These are phyloP conservation scores for Synanthedon vespiformis DNA, from an alignment of 2,888 invertebrate genomes.

Conservation along the genomic window DNA sequence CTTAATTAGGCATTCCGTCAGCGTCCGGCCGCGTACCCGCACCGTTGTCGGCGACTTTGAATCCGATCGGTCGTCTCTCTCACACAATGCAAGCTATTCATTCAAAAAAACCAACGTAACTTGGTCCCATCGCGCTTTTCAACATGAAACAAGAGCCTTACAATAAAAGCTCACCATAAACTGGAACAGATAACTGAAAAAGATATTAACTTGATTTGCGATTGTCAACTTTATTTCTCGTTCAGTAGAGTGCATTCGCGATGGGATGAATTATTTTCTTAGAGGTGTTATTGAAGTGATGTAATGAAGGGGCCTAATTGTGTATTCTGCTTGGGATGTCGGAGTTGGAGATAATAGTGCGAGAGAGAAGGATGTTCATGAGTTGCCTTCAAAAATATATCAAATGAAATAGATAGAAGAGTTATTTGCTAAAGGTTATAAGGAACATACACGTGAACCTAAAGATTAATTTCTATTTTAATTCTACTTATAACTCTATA, in stretches of 20 bases:
- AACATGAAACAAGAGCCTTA: slow-evolving; percentile 47
- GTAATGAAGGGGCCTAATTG: slow-evolving; percentile 68
- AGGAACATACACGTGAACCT: too few species aligned
- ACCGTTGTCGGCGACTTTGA: slow-evolving; percentile 55
- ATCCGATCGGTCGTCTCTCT: slow-evolving; percentile 41
- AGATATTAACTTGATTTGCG: slow-evolving; percentile 14
- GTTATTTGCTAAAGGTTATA: too few species aligned
- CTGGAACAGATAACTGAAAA: slow-evolving; percentile 25
- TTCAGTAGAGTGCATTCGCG: slow-evolving; percentile 14
- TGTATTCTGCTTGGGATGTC: slow-evolving; percentile 56
- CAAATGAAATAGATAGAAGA: too few species aligned
- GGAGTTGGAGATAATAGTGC: slow-evolving; percentile 34
- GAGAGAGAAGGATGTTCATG: background rate
- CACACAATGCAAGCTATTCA: slow-evolving; percentile 63
- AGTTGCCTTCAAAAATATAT: background rate
- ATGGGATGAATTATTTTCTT: slow-evolving; percentile 17
- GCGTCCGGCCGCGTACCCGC: slow-evolving; percentile 63
- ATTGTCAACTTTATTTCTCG: slow-evolving; percentile 9
- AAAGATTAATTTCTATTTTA: too few species aligned
- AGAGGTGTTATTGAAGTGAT: slow-evolving; percentile 67
- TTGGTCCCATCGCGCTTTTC: slow-evolving; percentile 33
- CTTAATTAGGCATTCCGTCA: slow-evolving; percentile 67
- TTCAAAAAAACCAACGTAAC: slow-evolving; percentile 21
- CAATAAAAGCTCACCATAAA: slow-evolving; percentile 20
- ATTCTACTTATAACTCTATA: too few species aligned